phyloP scores from a whole-genome alignment of 2,888 invertebrate genomes.

The Meiosimyza platycephala region DNA sequence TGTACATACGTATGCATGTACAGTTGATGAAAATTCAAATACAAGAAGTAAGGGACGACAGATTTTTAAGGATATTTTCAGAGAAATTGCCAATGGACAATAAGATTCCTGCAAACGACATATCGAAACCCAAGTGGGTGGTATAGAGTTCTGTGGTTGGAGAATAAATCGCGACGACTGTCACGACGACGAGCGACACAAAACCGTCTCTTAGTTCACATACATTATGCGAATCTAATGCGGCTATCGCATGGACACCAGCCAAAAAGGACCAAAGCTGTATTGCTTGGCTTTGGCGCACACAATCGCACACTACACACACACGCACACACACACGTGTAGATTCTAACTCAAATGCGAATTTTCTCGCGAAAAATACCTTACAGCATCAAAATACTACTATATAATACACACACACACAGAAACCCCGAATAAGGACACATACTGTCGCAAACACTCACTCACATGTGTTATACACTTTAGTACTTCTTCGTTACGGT shows the following conservation, averaged over 20 bases:
- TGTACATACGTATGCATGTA: neutral
- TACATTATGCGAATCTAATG: slow-evolving; percentile 31
- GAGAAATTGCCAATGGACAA: slow-evolving; percentile 20
- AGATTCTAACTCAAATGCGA: slow-evolving; percentile 21
- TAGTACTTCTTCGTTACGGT: slow-evolving; percentile 31
- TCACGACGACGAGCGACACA: too few species aligned
- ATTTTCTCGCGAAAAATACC: slow-evolving; percentile 41
- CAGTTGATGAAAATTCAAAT: slow-evolving; percentile 17
- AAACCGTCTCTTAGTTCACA: slow-evolving; percentile 8
- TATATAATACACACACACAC: neutral
- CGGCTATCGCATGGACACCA: slow-evolving; percentile 30
- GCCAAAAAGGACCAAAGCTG: slow-evolving; percentile 23
- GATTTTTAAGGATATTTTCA: slow-evolving; percentile 31
- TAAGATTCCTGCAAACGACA: slow-evolving; percentile 1
- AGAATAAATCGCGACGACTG: neutral
- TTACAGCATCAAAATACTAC: slow-evolving; percentile 20
- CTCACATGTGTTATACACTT: slow-evolving; percentile 6
- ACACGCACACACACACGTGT: slow-evolving; percentile 7
- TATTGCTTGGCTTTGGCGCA: neutral
- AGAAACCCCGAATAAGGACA: neutral
- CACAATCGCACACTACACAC: slow-evolving; percentile 8
- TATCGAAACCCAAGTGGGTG: neutral
- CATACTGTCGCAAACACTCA: slow-evolving; percentile 10
- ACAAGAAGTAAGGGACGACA: slow-evolving; percentile 1
- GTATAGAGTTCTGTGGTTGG: neutral